Evolutionary conservation across 1,140 invertebrate species (phyloP).

Genomic region (Lysiphlebus fabarum): DNA sequence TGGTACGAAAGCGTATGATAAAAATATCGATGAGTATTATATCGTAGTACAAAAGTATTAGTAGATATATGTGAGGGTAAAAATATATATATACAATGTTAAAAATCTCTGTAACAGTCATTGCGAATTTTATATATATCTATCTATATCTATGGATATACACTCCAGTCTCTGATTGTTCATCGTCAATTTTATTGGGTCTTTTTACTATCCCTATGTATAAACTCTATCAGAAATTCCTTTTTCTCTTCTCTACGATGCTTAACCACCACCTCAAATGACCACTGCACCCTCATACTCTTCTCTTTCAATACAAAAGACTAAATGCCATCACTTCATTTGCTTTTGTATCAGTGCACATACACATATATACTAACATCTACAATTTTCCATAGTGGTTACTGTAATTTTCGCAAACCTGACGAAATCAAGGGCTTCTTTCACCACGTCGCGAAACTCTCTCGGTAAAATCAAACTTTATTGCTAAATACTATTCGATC

Average conservation of each 20-base stretch:
- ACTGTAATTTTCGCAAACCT: slow-evolving; percentile 54
- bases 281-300: slow-evolving; percentile 14
- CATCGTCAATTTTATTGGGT: slow-evolving; percentile 9
- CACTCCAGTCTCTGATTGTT: background rate
- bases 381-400: slow-evolving; percentile 13
- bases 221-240: slow-evolving; percentile 19
- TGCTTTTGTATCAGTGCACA: slow-evolving; percentile 7
- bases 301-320: slow-evolving; percentile 35
- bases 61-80: too few relatives aligned
- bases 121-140: too few relatives aligned
- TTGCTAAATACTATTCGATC: slow-evolving; percentile 55
- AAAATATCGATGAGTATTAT: slow-evolving; percentile 14
- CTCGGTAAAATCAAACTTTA: slow-evolving; percentile 51
- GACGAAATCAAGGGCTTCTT: slow-evolving; percentile 53
- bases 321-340: slow-evolving; percentile 43
- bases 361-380: slow-evolving; percentile 9
- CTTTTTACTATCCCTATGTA: slow-evolving; percentile 21
- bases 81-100: too few relatives aligned
- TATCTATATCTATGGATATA: too few relatives aligned
- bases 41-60: background rate
- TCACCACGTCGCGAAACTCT: slow-evolving; percentile 35
- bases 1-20: background rate
- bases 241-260: too few relatives aligned
- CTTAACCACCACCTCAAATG: background rate
- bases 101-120: too few relatives aligned